Conservation (phyloP, 2,888 invertebrate genomes). For the Acleris laterana region DNA sequence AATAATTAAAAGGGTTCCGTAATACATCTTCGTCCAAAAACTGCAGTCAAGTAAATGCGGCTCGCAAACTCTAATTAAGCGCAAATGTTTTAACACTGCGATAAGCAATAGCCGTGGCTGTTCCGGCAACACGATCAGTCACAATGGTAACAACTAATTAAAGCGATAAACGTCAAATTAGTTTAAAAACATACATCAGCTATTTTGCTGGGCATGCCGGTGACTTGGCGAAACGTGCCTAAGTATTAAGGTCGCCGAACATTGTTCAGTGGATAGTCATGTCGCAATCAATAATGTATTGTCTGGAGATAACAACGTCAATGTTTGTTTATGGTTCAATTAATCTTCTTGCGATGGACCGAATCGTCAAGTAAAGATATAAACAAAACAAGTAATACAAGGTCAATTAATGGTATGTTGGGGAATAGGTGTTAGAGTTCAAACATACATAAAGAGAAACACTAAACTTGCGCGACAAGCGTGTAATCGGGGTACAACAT, state of each 20-base stretch:
- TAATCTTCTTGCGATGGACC: too few relatives aligned
- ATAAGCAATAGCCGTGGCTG: conserved; percentile 15
- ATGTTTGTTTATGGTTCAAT: too few relatives aligned
- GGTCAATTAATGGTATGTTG: too few relatives aligned
- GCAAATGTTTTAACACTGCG: conserved; percentile 17
- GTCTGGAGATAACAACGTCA: conserved; percentile 19
- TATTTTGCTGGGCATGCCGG: conserved; percentile 25
- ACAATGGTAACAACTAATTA: conserved; percentile 41
- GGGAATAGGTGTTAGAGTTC: too few relatives aligned
- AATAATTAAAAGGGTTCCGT: conserved; percentile 3
- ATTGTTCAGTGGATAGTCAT: conserved; percentile 35
- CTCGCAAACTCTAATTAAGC: conserved; percentile 19
- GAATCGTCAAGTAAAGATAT: too few relatives aligned
- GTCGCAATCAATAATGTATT: conserved; percentile 38
- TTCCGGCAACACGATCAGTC: conserved; percentile 21
- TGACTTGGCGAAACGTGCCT: conserved; percentile 42
- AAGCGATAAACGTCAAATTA: conserved; percentile 46
- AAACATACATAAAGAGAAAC: too few relatives aligned
- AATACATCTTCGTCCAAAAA: conserved; percentile 3
- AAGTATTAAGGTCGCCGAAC: conserved; percentile 36
- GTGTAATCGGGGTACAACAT: too few relatives aligned
- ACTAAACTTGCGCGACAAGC: too few relatives aligned
- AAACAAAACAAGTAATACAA: too few relatives aligned
- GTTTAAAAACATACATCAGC: conserved; percentile 39
- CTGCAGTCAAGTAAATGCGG: neutral